A percentile compares a stretch with the other conserved stretches of the same genome.
Conservation (phyloP, 2,888 invertebrate genomes). For the Dryobota labecula region DNA sequence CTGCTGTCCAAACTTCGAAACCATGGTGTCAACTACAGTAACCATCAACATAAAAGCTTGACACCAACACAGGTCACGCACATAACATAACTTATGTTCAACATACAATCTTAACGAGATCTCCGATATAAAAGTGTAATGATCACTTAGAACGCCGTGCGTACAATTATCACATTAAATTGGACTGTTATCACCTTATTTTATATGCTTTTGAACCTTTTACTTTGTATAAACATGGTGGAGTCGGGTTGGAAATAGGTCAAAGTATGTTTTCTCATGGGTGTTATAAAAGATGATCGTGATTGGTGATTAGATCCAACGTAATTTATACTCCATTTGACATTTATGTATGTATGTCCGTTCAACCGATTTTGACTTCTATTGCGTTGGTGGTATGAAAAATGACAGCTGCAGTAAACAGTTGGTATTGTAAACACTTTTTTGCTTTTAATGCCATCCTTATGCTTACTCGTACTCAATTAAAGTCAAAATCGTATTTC, state of each 20-base stretch:
- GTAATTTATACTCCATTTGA: no score
- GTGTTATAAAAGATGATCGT: not conserved
- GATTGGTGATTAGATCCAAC: not conserved
- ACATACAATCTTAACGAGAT: slow-evolving; percentile 73
- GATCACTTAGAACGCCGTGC: slow-evolving; percentile 32
- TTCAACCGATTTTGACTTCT: no score
- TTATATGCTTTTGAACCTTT: slow-evolving; percentile 38
- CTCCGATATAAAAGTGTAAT: slow-evolving; percentile 64
- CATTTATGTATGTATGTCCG: no score
- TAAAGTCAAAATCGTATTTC: no score
- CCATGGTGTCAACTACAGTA: slow-evolving; percentile 48
- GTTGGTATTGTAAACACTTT: no score
- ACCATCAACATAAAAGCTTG: slow-evolving; percentile 62
- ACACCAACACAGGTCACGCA: slow-evolving; percentile 69
- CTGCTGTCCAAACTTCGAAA: not conserved
- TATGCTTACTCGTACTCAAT: no score
- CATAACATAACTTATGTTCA: slow-evolving; percentile 71
- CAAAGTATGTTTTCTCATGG: not conserved
- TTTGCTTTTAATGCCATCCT: no score
- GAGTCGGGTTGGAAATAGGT: not conserved
- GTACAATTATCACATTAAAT: slow-evolving; percentile 57
- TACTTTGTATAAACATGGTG: slow-evolving; percentile 7
- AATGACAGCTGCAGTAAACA: no score
- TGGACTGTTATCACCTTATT: slow-evolving; percentile 48
- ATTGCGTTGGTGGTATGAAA: no score